phyloP scores from a whole-genome alignment of 2,888 invertebrate genomes.

The Catocala sponsa region DNA sequence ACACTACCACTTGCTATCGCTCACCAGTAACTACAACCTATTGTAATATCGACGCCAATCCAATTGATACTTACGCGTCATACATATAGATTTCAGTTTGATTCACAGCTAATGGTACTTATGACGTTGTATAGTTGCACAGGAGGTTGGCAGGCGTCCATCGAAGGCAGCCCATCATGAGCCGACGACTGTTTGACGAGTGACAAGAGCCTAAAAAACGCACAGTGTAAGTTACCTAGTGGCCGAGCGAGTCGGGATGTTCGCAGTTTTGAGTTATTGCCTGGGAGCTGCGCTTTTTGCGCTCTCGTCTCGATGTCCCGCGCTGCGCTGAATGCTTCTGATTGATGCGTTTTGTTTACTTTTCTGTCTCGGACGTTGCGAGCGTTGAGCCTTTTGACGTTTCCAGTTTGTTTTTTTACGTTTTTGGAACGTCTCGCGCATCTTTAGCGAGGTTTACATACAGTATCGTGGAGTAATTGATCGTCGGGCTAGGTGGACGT shows the following conservation, averaged over 20 bases:
- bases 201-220: constrained; percentile 84
- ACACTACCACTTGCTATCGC: constrained; percentile 77
- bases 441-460: constrained; percentile 49
- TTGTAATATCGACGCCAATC: constrained; percentile 26
- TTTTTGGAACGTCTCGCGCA: constrained; percentile 39
- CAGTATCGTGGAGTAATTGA: constrained; percentile 50
- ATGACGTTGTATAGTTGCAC: constrained; percentile 40
- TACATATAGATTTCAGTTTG: constrained; percentile 36
- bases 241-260: constrained; percentile 64
- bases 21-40: constrained; percentile 50
- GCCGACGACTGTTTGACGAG: constrained; percentile 84
- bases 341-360: constrained; percentile 75
- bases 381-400: constrained; percentile 56
- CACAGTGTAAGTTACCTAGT: constrained; percentile 78
- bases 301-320: constrained; percentile 45
- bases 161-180: constrained; percentile 85
- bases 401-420: constrained; percentile 51
- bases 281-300: constrained; percentile 62
- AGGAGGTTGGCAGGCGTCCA: constrained; percentile 83
- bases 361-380: constrained; percentile 56
- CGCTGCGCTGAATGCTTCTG: constrained; percentile 53
- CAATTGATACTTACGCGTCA: constrained; percentile 48
- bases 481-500: constrained; percentile 33
- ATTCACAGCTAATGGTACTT: constrained; percentile 24
- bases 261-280: constrained; percentile 83